Base-by-base conservation (phyloP, 1,140 invertebrate genomes). In the Drosophila sturtevanti region DNA sequence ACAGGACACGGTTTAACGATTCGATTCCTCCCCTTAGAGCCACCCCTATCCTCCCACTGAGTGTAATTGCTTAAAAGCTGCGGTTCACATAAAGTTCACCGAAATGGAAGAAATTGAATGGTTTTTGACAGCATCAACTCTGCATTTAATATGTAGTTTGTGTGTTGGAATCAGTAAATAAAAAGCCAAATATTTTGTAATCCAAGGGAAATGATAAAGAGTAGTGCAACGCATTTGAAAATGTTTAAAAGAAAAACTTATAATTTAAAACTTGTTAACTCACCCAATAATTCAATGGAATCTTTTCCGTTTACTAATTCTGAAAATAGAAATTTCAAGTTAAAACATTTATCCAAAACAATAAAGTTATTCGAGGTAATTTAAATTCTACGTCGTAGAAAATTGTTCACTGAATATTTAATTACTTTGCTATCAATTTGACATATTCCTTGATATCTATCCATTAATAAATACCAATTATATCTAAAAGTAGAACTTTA, bases 391-490 rank as follows among this genome's bases (percentile, higher is more conserved):
- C 41, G 7, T 18, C 1, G 27, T 31, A 31, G 27, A 31, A 3
- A 31, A 7, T 31, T 31, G 1, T 0, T 7, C 6, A 44, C 0
- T 4, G 18, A 18, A 48, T 4, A 21, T 21, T 48, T 48, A 48
- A 48, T 21, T 7, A 48, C 16, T 11, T 48, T 5, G 1, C 2
- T 48, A 11, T 11, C n/a, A 18, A 1, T 21, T 48, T 48, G 16
- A 48, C 41, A 48, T 16, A 16, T 44, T 44, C 14, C 11, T 18
- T 21, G 41, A 16, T 3, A 55, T 16, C n/a, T 3, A 55, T 16
- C n/a, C 54, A 34, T 56, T 35, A 56, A 56, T 35, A 56, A 35
- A 56, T 18, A 34, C 54, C 51, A 54, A 24, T 54, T 54, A 54
- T 48, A 6, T 14, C 22, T 52, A 22, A 6, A 56, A 35, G 27